Conservation (phyloP, 1,140 invertebrate genomes). For the Calephelis virginiensis region DNA sequence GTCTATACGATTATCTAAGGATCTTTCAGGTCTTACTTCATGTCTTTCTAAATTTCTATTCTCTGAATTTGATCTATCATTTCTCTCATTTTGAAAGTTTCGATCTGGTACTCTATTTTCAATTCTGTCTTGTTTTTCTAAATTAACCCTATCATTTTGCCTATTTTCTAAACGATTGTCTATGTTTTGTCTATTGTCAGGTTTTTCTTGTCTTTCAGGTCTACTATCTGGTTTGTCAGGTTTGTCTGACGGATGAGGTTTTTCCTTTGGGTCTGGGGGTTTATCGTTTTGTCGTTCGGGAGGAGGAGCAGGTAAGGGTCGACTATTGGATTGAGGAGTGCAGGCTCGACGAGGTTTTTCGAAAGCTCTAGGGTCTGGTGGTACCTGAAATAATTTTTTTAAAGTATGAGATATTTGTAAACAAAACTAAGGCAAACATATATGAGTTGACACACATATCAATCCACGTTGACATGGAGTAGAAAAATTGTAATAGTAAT, state of each 20-base stretch:
- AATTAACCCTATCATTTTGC: slow-evolving; percentile 18
- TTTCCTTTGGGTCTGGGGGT: slow-evolving; percentile 21
- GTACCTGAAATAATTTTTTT: slow-evolving; percentile 44
- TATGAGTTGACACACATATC: no score
- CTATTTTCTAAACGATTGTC: slow-evolving; percentile 22
- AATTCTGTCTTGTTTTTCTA: slow-evolving; percentile 22
- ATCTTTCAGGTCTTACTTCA: slow-evolving; percentile 8
- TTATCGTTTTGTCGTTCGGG: slow-evolving; percentile 46
- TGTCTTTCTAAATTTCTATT: slow-evolving; percentile 37
- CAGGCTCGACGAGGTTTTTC: slow-evolving; percentile 66
- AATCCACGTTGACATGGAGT: no score
- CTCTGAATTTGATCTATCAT: slow-evolving; percentile 34
- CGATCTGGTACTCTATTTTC: slow-evolving; percentile 25
- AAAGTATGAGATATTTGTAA: neutral
- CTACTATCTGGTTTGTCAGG: slow-evolving; percentile 19
- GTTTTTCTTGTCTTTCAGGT: slow-evolving; percentile 28
- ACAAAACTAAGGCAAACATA: neutral
- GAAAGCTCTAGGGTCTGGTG: slow-evolving; percentile 67
- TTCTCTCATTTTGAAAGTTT: slow-evolving; percentile 11
- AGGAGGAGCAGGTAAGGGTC: slow-evolving; percentile 61
- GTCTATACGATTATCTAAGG: slow-evolving; percentile 19
- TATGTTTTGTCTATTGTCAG: neutral
- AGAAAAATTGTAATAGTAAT: no score
- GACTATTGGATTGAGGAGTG: slow-evolving; percentile 66
- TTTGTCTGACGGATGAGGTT: neutral